These are phyloP conservation scores for pig (Sus scrofa) DNA, from an alignment of 2,113 vertebrate species.

Conservation along the genomic window T2T-Sscrofa CM000830.6:37654001-37654500, in stretches of 20 bases:
- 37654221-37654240: background rate
- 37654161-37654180: conserved; percentile 22
- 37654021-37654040: background rate
- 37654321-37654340: background rate
- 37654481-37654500: background rate
- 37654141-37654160: background rate
- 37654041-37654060: background rate
- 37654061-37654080: conserved; percentile 26
- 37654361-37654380: background rate
- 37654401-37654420: background rate
- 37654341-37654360: conserved; percentile 48
- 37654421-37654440: conserved; percentile 41
- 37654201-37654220: conserved; percentile 2
- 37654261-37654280: background rate
- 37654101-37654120: conserved; percentile 6
- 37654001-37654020: background rate
- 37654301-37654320: background rate
- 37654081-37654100: background rate
- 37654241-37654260: conserved; percentile 16
- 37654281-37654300: background rate
- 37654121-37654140: background rate
- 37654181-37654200: conserved; percentile 13
- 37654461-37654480: background rate
- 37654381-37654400: background rate
- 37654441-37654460: background rate